A percentile compares a stretch with the other conserved stretches of the same genome.
Evolutionary conservation across 1,140 invertebrate genomes (phyloP).

Genomic region (Grapholita molesta): DNA sequence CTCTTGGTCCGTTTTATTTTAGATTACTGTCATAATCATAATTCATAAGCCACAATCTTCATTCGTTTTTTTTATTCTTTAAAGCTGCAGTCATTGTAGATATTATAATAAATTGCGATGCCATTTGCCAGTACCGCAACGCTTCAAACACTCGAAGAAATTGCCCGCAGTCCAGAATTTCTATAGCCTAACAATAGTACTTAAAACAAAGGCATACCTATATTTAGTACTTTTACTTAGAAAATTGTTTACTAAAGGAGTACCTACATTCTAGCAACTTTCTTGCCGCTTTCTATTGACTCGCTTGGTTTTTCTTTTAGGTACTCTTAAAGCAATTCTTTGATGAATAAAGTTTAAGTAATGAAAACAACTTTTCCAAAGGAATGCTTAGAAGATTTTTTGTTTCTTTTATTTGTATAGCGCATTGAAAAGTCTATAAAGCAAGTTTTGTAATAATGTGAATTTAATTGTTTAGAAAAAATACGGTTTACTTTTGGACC

Average conservation of each 20-base stretch:
- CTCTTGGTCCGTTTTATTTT: no score
- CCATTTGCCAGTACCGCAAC: not conserved
- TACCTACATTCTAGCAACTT: constrained; percentile 1
- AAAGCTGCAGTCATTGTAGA: no score
- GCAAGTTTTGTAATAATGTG: not conserved
- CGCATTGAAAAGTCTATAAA: not conserved
- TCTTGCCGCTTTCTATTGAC: constrained; percentile 5
- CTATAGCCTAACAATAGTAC: not conserved
- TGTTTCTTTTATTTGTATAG: not conserved
- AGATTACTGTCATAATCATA: no score
- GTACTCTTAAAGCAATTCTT: not conserved
- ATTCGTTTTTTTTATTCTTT: no score
- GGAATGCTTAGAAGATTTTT: not conserved
- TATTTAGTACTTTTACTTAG: not conserved
- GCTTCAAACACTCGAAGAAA: not conserved
- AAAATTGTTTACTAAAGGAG: not conserved
- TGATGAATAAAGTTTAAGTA: not conserved
- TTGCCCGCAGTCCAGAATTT: not conserved
- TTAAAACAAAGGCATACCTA: not conserved
- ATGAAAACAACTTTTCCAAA: not conserved
- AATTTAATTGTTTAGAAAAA: not conserved
- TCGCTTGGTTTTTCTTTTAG: not conserved
- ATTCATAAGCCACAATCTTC: no score
- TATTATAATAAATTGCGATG: no score
- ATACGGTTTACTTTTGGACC: not conserved